These are phyloP conservation scores for Scaptodrosophila lebanonensis DNA, from an alignment of 1,140 invertebrate genomes.

Conservation along the genomic window DNA sequence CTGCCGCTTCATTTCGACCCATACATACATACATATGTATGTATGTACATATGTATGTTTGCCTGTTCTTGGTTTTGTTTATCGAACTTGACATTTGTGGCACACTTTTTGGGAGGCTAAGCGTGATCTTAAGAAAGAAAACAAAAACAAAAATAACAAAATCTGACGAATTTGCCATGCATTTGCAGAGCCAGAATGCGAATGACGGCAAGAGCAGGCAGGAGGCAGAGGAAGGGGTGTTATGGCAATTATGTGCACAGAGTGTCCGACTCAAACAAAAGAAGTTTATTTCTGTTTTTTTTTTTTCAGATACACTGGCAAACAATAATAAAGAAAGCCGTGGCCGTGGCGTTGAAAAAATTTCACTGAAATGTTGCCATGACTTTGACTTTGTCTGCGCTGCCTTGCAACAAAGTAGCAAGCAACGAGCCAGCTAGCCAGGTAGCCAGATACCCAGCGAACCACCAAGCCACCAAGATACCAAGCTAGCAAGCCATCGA, in stretches of 20 bases:
- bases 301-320: conserved; percentile 39
- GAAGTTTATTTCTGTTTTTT: conserved; percentile 19
- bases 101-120: conserved; percentile 39
- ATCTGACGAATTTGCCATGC: too few species aligned
- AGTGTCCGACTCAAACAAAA: conserved; percentile 31
- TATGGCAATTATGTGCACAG: too few species aligned
- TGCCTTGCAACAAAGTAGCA: conserved; percentile 7
- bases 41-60: too few species aligned
- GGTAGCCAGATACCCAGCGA: too few species aligned
- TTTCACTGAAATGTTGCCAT: conserved; percentile 35
- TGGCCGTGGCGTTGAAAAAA: not conserved
- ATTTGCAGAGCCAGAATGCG: conserved; percentile 2
- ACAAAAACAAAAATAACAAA: conserved; percentile 5
- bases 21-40: too few species aligned
- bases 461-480: too few species aligned
- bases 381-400: conserved; percentile 42
- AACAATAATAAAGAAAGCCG: not conserved
- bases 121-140: conserved; percentile 18
- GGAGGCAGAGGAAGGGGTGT: too few species aligned
- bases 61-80: too few species aligned
- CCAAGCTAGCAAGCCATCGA: too few species aligned
- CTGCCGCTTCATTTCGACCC: too few species aligned
- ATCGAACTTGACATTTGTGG: conserved; percentile 58
- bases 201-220: not conserved
- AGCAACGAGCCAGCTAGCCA: too few species aligned